Evolutionary conservation across 1,140 invertebrate species (phyloP), one percentile per base, ranked within the genome.

Genomic region (Procambarus virginalis): DNA sequence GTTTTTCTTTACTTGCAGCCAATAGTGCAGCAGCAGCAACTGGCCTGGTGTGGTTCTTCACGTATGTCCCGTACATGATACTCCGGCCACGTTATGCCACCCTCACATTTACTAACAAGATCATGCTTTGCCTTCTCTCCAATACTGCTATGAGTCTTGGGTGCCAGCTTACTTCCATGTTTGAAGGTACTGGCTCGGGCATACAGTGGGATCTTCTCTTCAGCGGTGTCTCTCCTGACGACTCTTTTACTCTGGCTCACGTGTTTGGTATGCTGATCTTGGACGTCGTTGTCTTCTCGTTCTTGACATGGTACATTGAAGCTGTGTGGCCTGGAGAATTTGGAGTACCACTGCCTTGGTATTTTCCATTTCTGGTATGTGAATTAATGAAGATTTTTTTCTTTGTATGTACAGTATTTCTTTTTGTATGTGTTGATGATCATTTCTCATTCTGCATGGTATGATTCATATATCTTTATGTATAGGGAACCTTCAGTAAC

Each of bases 111-210:
- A 75, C 86, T 0, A 92, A 94, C 2, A 96, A 96, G 93, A 89
- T 96, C 0, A 77, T 94, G 17, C 94, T 95, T 45, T 96, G 96
- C 92, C 93, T 97, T 10, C 95, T 96, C 64, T 95, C 95, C 6
- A 97, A 97, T 92, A 96, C 96, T 1, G 96, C 96, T 2, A 96
- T 98, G 96, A 96, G 96, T 0, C 96, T 96, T 93, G 97, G 96
- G 5, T 96, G 97, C 92, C 94, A 94, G 91, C 93, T 97, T 34
- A 95, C 96, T 89, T 87, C 96, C 73, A 94, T 95, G 92, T 95
- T 95, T 93, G 96, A 97, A 95, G 95, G 95, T 93, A 95, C 95
- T 92, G 96, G 95, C 93, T 93, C 94, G 22, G 97, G 97, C 60
- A 93, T 97, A 22, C 96, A 97, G 93, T 98, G 97, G 97, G 92